phyloP scores from a whole-genome alignment of 2,888 invertebrate species.

The Phlogophora meticulosa region DNA sequence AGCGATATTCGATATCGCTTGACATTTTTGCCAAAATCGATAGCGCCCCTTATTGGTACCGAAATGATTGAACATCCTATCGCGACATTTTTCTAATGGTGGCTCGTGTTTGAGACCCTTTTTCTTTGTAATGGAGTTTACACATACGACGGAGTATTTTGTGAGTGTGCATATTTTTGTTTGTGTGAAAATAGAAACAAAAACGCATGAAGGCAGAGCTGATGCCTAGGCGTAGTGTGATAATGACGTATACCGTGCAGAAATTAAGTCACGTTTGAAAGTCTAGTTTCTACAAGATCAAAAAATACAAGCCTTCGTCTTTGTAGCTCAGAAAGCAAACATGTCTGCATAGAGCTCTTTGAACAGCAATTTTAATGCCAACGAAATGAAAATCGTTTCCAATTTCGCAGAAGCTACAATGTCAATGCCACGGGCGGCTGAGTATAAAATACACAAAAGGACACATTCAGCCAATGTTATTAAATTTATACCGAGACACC shows the following conservation, averaged over 20 bases:
- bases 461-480: background rate
- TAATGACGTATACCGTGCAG: background rate
- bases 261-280: too few relatives aligned
- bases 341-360: too few relatives aligned
- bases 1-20: constrained; percentile 85
- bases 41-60: constrained; percentile 90
- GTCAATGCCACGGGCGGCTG: background rate
- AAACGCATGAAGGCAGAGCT: background rate
- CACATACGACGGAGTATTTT: constrained; percentile 67
- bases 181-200: constrained; percentile 19
- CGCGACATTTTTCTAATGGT: constrained; percentile 91
- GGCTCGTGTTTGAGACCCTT: constrained; percentile 89
- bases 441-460: constrained; percentile 9
- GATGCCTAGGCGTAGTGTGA: background rate
- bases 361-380: background rate
- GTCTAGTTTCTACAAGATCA: too few relatives aligned
- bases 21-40: constrained; percentile 90
- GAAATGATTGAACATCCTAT: constrained; percentile 91
- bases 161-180: constrained; percentile 48
- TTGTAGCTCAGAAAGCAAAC: too few relatives aligned
- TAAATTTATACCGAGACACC: background rate
- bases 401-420: background rate
- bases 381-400: background rate
- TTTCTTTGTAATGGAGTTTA: constrained; percentile 82
- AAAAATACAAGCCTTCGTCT: too few relatives aligned